Evolutionary conservation across 1,140 invertebrate species (phyloP).

Genomic region (Diploscapter pachys): DNA sequence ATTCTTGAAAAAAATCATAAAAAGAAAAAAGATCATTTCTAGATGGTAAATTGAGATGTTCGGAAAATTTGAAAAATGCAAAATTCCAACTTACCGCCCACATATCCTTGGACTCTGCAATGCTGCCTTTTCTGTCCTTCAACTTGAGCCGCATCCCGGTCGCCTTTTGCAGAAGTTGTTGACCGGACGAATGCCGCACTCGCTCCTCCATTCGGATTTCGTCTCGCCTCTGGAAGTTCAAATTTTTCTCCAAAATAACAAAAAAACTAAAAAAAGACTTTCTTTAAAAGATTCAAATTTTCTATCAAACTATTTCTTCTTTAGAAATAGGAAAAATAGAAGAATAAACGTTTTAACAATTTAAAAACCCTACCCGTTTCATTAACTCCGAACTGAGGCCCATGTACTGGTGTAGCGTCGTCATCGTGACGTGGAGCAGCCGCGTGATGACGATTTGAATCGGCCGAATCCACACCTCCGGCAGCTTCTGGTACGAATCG

Average conservation of each 20-base stretch:
- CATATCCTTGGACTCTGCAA: too few relatives aligned
- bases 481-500: conserved; percentile 71
- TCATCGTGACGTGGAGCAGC: conserved; percentile 92
- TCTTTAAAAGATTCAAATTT: too few relatives aligned
- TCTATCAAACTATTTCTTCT: too few relatives aligned
- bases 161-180: conserved; percentile 39
- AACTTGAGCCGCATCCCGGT: conserved; percentile 22
- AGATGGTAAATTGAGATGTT: too few relatives aligned
- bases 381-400: conserved; percentile 83
- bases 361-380: conserved; percentile 61
- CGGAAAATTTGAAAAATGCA: too few relatives aligned
- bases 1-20: too few relatives aligned
- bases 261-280: too few relatives aligned
- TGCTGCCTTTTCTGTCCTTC: conserved; percentile 12
- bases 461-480: conserved; percentile 88
- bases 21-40: too few relatives aligned
- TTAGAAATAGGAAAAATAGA: too few relatives aligned
- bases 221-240: conserved; percentile 38
- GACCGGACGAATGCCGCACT: background rate
- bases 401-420: conserved; percentile 92
- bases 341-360: too few relatives aligned
- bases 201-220: conserved; percentile 26
- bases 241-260: too few relatives aligned
- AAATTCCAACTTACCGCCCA: too few relatives aligned
- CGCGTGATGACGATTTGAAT: conserved; percentile 98